Base-by-base conservation (phyloP, 1,140 invertebrate species). In the Papilio glaucus region DNA sequence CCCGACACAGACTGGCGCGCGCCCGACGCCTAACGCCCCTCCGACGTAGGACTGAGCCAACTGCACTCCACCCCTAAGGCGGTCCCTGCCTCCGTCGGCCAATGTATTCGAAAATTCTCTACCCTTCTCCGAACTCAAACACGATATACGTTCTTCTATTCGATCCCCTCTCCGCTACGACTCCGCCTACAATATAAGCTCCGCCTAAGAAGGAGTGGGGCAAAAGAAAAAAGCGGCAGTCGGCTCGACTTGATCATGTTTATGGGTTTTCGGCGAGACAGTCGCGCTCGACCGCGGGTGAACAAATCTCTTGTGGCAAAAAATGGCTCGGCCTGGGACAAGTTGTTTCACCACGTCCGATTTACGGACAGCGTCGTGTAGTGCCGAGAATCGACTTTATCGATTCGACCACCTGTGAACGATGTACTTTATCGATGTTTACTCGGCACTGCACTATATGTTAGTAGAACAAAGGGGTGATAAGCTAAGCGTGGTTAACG, bases 281-380 rank as follows among this genome's bases (percentile, higher is more conserved):
- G 84, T 85, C 87, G 83, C 84, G 79, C 81, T 83, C 85, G 83
- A 79, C 84, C 79, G 77, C 84, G 83, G 75, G 77, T 86, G 86
- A 90, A 90, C 90, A 90, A 91, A 92, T 88, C 86, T 90, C 81
- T 90, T 83, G 85, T 85, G 87, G 88, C 90, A 92, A 92, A 92
- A 92, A 92, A 90, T 87, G 84, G 79, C 83, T 84, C 76, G 85
- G 81, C 79, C 77, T 77, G 78, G 75, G 87, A 92, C 90, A 88
- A 92, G 87, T 87, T 91, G 89, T 92, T 89, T 90, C 87, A 85
- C 85, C 86, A 86, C 85, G 82, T 85, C 87, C 86, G 88, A 90
- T 90, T 89, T 90, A 90, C 85, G 87, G 79, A 82, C 79, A 78
- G 73, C 74, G 77, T 68, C 75, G 79, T 61, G 72, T 72, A 71